Conservation (phyloP, 2,113 vertebrate species). For the Hirundichthys speculiger region DNA sequence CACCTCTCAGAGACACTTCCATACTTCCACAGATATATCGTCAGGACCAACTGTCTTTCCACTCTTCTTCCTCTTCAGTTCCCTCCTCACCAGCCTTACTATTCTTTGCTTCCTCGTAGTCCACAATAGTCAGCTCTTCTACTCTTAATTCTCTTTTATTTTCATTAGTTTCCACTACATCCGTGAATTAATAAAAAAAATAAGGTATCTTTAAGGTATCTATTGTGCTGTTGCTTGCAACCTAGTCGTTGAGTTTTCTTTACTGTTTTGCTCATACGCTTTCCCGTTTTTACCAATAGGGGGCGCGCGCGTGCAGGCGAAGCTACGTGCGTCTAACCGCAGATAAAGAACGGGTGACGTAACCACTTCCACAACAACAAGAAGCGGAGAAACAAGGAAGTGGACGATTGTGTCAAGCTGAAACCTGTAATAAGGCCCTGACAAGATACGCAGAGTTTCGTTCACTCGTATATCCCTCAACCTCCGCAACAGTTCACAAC, state of each 20-base stretch:
- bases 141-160: too few relatives aligned
- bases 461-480: slow-evolving; percentile 31
- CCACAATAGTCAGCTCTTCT: too few relatives aligned
- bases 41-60: too few relatives aligned
- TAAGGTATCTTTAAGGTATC: too few relatives aligned
- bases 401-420: slow-evolving; percentile 64
- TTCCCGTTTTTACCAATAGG: slow-evolving; percentile 6
- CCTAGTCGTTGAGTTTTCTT: not conserved
- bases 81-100: too few relatives aligned
- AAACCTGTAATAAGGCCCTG: slow-evolving; percentile 65
- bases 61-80: too few relatives aligned
- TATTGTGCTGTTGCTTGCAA: too few relatives aligned
- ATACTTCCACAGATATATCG: too few relatives aligned
- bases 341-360: slow-evolving; percentile 68
- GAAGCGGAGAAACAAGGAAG: slow-evolving; percentile 85
- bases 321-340: slow-evolving; percentile 33
- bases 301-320: slow-evolving; percentile 42
- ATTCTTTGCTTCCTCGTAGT: too few relatives aligned
- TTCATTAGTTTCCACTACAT: too few relatives aligned
- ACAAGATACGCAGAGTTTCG: slow-evolving; percentile 56
- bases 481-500: slow-evolving; percentile 44
- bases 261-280: not conserved
- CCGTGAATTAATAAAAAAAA: too few relatives aligned
- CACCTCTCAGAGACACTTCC: too few relatives aligned
- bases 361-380: slow-evolving; percentile 78